A percentile compares a stretch with the other conserved stretches of the same genome.
Conservation (phyloP, 2,888 invertebrate species). For the Andrena camellia region DNA sequence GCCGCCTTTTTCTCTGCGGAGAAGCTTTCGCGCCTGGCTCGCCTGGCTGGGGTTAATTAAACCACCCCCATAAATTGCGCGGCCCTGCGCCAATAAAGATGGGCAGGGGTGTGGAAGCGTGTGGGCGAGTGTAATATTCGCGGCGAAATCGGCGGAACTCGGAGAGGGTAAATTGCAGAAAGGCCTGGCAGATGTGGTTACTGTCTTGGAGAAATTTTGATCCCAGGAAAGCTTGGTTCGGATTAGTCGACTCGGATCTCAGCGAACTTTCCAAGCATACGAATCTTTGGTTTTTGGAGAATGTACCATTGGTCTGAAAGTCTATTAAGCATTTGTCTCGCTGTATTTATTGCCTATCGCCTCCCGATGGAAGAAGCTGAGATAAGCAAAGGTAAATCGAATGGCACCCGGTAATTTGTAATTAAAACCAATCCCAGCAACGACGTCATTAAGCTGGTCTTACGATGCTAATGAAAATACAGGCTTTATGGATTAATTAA, state of each 20-base stretch:
- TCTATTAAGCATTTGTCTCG: background rate
- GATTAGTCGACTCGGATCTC: background rate
- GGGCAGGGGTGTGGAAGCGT: background rate
- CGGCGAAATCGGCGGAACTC: background rate
- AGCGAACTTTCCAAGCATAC: background rate
- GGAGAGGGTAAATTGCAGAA: background rate
- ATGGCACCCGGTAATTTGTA: slow-evolving; percentile 34
- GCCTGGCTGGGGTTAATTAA: slow-evolving; percentile 36
- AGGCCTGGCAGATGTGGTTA: background rate
- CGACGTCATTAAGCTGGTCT: slow-evolving; percentile 30
- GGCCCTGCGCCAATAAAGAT: slow-evolving; percentile 16
- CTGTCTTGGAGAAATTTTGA: background rate
- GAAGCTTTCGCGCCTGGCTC: background rate
- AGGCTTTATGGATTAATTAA: slow-evolving; percentile 61
- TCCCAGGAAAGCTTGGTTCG: background rate
- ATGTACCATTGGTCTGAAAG: too few species aligned
- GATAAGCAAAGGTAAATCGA: slow-evolving; percentile 11
- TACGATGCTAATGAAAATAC: slow-evolving; percentile 55
- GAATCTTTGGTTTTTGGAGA: background rate
- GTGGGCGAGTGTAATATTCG: background rate
- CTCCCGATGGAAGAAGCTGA: background rate
- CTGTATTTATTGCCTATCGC: background rate
- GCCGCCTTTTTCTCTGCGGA: background rate
- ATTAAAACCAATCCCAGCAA: slow-evolving; percentile 37
- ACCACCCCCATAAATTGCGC: slow-evolving; percentile 31